phyloP scores from a whole-genome alignment of 2,113 vertebrate species.

The Cyanocitta stelleri region DNA sequence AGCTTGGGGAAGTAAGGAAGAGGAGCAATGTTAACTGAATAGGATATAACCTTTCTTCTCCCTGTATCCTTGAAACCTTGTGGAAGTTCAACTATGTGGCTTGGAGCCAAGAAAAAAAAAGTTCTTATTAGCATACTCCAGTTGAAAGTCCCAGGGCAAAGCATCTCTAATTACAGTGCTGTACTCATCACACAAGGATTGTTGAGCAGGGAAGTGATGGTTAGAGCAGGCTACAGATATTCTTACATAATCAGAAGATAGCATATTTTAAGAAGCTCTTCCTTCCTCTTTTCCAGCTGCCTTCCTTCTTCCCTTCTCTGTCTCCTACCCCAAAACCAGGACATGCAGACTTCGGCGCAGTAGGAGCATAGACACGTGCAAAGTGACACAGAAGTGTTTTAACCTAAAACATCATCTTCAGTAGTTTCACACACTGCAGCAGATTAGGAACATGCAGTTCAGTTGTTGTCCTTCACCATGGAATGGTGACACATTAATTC shows the following conservation, averaged over 20 bases:
- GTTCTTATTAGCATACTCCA: not conserved
- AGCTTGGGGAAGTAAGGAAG: not conserved
- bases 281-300: slow-evolving; percentile 5
- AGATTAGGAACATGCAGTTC: not conserved
- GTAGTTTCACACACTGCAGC: not conserved
- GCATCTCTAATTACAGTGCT: slow-evolving; percentile 14
- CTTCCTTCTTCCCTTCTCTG: not conserved
- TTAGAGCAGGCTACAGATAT: slow-evolving; percentile 3
- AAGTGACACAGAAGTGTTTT: not conserved
- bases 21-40: not conserved
- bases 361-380: not conserved
- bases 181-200: not conserved
- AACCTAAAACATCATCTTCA: not conserved
- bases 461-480: not conserved
- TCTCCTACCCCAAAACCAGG: not conserved
- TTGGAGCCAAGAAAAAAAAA: not conserved
- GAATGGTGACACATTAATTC: not conserved
- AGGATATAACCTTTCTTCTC: not conserved
- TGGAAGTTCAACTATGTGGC: not conserved
- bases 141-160: not conserved
- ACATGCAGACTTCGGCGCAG: not conserved
- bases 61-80: not conserved
- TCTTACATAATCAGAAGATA: slow-evolving; percentile 22
- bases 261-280: slow-evolving; percentile 21
- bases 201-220: slow-evolving; percentile 9